Conservation (phyloP, 2,888 invertebrate species). For the Cordylochernes scorpioides region DNA sequence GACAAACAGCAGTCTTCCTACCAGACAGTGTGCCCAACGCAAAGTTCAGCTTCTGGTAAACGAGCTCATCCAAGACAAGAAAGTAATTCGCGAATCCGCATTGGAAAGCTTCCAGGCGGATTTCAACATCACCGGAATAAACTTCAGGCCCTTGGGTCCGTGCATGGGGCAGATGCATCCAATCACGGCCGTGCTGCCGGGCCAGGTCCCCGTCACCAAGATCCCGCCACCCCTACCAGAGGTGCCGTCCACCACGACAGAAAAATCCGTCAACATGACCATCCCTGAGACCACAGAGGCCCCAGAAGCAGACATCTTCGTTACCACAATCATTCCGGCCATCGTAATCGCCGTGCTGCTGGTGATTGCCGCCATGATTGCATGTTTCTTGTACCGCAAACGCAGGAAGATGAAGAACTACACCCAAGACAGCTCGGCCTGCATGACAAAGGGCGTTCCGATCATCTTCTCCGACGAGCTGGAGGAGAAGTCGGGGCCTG, state of each 20-base stretch:
- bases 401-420: constrained; percentile 52
- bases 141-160: constrained; percentile 32
- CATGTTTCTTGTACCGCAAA: constrained; percentile 57
- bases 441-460: constrained; percentile 39
- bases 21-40: constrained; percentile 44
- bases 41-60: constrained; percentile 42
- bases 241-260: not conserved
- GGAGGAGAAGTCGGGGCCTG: constrained; percentile 59
- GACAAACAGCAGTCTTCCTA: constrained; percentile 60
- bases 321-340: constrained; percentile 63
- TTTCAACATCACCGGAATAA: constrained; percentile 37
- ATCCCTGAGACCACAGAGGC: constrained; percentile 2
- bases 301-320: constrained; percentile 24
- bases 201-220: no score
- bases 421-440: constrained; percentile 35
- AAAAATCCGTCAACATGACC: not conserved
- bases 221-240: no score
- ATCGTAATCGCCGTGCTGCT: constrained; percentile 57
- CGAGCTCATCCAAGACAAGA: constrained; percentile 37
- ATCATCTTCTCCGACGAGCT: constrained; percentile 82
- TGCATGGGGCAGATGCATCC: constrained; percentile 25
- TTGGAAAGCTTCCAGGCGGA: constrained; percentile 35
- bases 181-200: constrained; percentile 27
- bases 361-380: constrained; percentile 54
- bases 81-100: constrained; percentile 16